Conservation (phyloP, 2,113 vertebrate species). For the Bubalus kerabau region DNA sequence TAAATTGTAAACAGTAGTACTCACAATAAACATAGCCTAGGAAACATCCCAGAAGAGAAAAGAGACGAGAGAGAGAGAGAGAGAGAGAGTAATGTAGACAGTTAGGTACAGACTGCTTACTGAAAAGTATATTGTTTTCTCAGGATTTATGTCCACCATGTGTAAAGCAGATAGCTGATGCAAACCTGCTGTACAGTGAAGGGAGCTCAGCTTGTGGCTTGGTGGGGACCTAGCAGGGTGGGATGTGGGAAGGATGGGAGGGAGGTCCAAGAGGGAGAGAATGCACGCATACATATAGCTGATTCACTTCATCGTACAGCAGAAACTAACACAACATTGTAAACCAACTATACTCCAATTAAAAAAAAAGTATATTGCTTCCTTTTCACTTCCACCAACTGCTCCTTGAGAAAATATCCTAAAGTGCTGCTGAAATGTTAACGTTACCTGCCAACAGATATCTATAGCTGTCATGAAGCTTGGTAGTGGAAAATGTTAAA, state of each 20-base stretch:
- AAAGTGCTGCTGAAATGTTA: slow-evolving; percentile 40
- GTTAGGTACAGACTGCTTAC: background rate
- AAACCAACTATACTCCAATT: background rate
- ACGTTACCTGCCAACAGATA: slow-evolving; percentile 52
- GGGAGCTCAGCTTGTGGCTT: background rate
- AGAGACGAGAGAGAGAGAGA: background rate
- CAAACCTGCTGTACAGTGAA: background rate
- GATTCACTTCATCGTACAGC: background rate
- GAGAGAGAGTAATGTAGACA: background rate
- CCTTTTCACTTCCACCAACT: background rate
- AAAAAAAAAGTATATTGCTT: background rate
- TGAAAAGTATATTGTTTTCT: background rate
- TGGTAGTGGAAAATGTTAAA: slow-evolving; percentile 69
- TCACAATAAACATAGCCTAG: background rate
- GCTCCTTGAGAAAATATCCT: slow-evolving; percentile 39
- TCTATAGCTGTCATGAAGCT: slow-evolving; percentile 59
- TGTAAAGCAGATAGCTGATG: background rate
- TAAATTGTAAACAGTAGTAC: background rate
- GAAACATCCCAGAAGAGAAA: background rate
- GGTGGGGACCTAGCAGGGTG: background rate
- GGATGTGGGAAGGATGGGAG: background rate
- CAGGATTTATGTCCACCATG: background rate
- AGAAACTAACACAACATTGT: background rate
- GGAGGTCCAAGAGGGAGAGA: background rate
- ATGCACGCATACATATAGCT: background rate